Evolutionary conservation across 2,113 vertebrate genomes (phyloP).

Genomic region (Corythoichthys intestinalis): DNA sequence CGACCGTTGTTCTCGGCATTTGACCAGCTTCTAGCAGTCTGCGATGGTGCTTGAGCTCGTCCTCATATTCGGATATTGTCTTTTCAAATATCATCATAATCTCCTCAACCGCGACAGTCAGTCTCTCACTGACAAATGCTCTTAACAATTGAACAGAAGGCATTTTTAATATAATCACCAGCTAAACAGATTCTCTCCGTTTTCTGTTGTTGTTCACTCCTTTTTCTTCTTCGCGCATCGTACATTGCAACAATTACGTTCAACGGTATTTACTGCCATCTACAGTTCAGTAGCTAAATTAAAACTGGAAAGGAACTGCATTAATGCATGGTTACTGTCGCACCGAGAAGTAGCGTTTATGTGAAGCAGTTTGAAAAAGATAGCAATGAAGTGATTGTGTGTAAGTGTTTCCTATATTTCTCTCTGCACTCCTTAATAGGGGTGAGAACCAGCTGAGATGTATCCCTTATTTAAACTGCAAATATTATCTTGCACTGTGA

Average conservation of each 20-base stretch:
- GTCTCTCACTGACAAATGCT: constrained; percentile 12
- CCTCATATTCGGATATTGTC: constrained; percentile 8
- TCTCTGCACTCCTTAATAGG: too few relatives aligned
- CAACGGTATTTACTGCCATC: not conserved
- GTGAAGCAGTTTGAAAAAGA: too few relatives aligned
- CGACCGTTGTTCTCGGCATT: not conserved
- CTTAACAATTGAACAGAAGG: not conserved
- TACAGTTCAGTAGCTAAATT: not conserved
- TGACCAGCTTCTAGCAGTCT: not conserved
- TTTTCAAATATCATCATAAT: constrained; percentile 11
- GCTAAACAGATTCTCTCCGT: too few relatives aligned
- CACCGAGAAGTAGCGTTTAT: too few relatives aligned
- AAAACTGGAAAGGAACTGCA: not conserved
- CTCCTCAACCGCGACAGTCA: constrained; percentile 11
- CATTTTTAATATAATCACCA: not conserved
- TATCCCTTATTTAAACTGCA: not conserved
- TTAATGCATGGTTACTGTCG: too few relatives aligned
- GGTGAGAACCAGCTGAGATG: too few relatives aligned
- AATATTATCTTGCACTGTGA: not conserved
- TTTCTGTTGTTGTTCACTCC: not conserved
- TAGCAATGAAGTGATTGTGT: too few relatives aligned
- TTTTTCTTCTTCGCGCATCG: not conserved
- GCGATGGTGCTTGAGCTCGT: constrained; percentile 10
- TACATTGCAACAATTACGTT: not conserved
- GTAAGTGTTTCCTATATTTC: too few relatives aligned